Conservation (phyloP, 2,888 invertebrate genomes). For the Lithophane ornitopus region DNA sequence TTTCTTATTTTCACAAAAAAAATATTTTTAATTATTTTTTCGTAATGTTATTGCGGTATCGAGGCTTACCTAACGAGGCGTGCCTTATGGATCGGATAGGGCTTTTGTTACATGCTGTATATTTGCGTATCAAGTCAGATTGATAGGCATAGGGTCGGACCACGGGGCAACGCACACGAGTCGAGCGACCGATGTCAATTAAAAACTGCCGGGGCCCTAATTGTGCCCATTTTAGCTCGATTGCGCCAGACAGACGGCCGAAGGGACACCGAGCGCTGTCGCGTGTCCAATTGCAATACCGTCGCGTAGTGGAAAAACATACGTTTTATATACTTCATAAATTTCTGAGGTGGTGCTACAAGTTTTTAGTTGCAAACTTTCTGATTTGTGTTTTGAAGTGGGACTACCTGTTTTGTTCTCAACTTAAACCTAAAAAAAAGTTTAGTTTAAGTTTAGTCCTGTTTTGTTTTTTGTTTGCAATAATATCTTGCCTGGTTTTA, state of each 20-base stretch:
- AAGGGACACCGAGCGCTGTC: constrained; percentile 65
- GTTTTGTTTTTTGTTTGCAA: no score
- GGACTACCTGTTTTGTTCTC: background rate
- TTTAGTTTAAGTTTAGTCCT: no score
- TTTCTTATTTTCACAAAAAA: no score
- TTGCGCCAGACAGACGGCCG: constrained; percentile 76
- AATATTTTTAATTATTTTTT: no score
- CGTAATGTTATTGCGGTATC: no score
- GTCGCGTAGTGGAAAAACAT: constrained; percentile 49
- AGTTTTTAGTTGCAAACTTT: constrained; percentile 32
- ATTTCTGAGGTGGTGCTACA: constrained; percentile 39
- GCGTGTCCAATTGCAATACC: constrained; percentile 71
- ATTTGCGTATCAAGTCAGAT: constrained; percentile 61
- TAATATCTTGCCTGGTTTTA: no score
- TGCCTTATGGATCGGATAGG: no score
- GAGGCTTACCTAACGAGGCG: no score
- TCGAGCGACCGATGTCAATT: constrained; percentile 83
- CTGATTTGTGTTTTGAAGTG: constrained; percentile 12
- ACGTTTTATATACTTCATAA: constrained; percentile 27
- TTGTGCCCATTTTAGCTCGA: constrained; percentile 84
- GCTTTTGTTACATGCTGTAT: no score
- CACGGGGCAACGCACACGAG: constrained; percentile 56
- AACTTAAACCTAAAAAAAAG: no score
- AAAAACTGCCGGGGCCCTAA: constrained; percentile 82
- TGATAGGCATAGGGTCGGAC: constrained; percentile 68